These are phyloP conservation scores for Panthera uncia DNA, from an alignment of 2,113 vertebrate genomes.

Conservation along the genomic window DNA sequence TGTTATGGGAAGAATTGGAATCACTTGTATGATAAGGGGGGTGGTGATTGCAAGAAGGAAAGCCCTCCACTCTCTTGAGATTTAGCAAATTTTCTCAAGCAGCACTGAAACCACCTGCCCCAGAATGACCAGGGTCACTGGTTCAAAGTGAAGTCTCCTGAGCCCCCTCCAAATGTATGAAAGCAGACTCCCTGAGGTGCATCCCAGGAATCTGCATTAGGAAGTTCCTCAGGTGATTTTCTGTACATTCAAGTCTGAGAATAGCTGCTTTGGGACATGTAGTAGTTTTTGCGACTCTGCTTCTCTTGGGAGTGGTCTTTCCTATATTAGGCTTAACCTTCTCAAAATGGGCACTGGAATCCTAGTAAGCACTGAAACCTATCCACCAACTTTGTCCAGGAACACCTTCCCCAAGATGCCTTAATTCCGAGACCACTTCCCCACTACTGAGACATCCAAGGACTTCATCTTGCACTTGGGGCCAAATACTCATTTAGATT, in stretches of 20 bases:
- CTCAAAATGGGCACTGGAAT: neutral
- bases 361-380: neutral
- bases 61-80: neutral
- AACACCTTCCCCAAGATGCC: neutral
- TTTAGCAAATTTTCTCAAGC: neutral
- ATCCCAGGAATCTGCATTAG: neutral
- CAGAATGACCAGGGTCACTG: neutral
- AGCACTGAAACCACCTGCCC: neutral
- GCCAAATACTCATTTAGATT: neutral
- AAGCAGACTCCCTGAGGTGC: neutral
- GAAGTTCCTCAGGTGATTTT: neutral
- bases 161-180: neutral
- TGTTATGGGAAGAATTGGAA: neutral
- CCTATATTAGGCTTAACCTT: neutral
- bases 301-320: neutral
- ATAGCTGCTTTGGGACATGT: neutral
- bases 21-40: neutral
- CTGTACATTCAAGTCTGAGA: neutral
- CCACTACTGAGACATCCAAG: neutral
- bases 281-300: neutral
- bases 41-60: neutral
- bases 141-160: neutral
- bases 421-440: neutral
- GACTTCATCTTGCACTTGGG: neutral
- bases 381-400: neutral